Percentiles rank a stretch among this genome's conserved stretches.
These are phyloP conservation scores for Augochlorella aurata DNA, from an alignment of 2,888 invertebrate genomes.

Conservation along the genomic window DNA sequence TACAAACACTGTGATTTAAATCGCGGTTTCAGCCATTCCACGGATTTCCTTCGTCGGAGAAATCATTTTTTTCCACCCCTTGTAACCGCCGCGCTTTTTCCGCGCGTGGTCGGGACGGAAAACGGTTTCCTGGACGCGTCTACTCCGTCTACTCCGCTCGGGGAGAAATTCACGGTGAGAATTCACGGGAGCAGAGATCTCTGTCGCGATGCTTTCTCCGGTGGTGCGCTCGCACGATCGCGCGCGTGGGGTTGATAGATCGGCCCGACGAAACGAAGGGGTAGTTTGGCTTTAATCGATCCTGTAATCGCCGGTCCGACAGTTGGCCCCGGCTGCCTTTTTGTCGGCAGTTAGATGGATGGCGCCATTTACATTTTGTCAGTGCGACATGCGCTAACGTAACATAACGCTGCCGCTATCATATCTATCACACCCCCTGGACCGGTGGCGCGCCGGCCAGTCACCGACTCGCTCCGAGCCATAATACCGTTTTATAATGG, in stretches of 20 bases:
- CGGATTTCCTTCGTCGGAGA: background rate
- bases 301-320: slow-evolving; percentile 81
- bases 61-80: background rate
- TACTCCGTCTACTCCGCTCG: background rate
- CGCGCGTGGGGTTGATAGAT: slow-evolving; percentile 80
- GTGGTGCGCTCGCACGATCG: slow-evolving; percentile 58
- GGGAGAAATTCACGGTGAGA: slow-evolving; percentile 51
- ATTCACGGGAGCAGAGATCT: slow-evolving; percentile 33
- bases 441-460: slow-evolving; percentile 47
- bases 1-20: slow-evolving; percentile 23
- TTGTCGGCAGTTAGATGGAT: slow-evolving; percentile 81
- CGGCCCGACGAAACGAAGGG: slow-evolving; percentile 80
- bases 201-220: slow-evolving; percentile 63
- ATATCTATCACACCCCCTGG: slow-evolving; percentile 79
- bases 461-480: slow-evolving; percentile 28
- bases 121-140: no score
- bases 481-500: slow-evolving; percentile 40
- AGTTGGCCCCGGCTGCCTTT: slow-evolving; percentile 81
- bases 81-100: background rate
- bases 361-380: slow-evolving; percentile 82
- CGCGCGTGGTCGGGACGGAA: background rate
- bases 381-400: slow-evolving; percentile 80
- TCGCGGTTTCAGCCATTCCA: slow-evolving; percentile 16
- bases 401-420: slow-evolving; percentile 75
- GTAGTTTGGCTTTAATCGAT: slow-evolving; percentile 82